A percentile compares a stretch with the other conserved stretches of the same genome.
Evolutionary conservation across 2,113 vertebrate genomes (phyloP).

Genomic region (Manacus vitellinus): DNA sequence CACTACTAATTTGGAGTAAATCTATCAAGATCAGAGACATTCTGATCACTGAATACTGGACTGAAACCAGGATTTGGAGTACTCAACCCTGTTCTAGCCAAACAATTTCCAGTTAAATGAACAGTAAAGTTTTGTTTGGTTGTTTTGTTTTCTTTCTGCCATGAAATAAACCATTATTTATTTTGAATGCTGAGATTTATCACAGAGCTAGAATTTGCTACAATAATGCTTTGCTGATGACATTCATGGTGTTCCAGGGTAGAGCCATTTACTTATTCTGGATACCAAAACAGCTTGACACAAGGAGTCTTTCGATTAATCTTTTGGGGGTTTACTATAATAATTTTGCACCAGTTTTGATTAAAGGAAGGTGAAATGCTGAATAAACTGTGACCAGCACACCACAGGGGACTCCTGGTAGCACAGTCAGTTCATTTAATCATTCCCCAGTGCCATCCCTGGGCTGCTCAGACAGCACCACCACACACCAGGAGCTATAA

Average conservation of each 20-base stretch:
- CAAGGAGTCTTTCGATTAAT: neutral
- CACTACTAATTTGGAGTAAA: neutral
- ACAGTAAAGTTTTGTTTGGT: neutral
- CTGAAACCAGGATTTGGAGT: neutral
- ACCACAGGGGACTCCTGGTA: neutral
- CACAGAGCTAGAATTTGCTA: neutral
- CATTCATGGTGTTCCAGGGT: neutral
- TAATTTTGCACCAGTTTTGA: neutral
- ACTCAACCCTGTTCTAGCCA: neutral
- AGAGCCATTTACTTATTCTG: neutral
- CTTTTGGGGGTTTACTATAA: neutral
- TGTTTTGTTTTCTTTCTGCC: neutral
- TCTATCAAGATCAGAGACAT: neutral
- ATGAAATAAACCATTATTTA: neutral
- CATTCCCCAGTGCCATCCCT: neutral
- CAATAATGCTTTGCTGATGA: neutral
- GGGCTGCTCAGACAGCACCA: neutral
- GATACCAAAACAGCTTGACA: neutral
- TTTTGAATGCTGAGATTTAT: neutral
- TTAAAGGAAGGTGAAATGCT: neutral
- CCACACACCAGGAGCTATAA: neutral
- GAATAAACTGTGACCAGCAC: neutral
- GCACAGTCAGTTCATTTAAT: neutral
- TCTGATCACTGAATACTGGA: neutral
- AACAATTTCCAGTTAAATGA: conserved; percentile 14